phyloP scores from a whole-genome alignment of 1,140 invertebrate species.

The Euwallacea fornicatus region DNA sequence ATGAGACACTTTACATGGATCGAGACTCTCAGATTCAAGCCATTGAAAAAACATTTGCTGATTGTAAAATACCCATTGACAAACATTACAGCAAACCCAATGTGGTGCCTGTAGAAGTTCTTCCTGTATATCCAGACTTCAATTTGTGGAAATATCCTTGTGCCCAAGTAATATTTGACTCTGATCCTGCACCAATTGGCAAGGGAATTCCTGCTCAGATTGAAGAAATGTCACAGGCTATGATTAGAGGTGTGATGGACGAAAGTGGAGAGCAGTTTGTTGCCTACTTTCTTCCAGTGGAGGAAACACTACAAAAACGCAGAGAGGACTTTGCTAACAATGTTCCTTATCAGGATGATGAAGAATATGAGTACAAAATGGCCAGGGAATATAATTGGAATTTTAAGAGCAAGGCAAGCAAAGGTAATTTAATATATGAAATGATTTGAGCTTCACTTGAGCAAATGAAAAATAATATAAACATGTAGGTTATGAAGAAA shows the following conservation, averaged over 20 bases:
- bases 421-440: constrained; percentile 57
- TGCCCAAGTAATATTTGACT: constrained; percentile 98
- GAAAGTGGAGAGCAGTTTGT: constrained; percentile 98
- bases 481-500: constrained; percentile 84
- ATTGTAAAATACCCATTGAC: constrained; percentile 82
- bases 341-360: constrained; percentile 87
- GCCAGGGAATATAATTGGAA: constrained; percentile 97
- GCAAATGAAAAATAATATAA: neutral
- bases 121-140: constrained; percentile 93
- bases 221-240: constrained; percentile 98
- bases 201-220: constrained; percentile 82
- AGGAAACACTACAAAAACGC: constrained; percentile 88
- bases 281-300: constrained; percentile 95
- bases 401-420: constrained; percentile 96
- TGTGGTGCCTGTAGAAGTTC: constrained; percentile 86
- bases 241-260: constrained; percentile 98
- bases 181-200: constrained; percentile 86
- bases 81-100: constrained; percentile 96
- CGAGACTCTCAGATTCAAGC: constrained; percentile 96
- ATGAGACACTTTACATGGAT: constrained; percentile 95
- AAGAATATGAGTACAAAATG: constrained; percentile 95
- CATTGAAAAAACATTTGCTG: constrained; percentile 97
- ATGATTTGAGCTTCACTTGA: neutral
- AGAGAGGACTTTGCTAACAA: constrained; percentile 74
- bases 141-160: constrained; percentile 96